Conservation (phyloP, 2,797 vertebrate species). For the Antrozous pallidus region DNA sequence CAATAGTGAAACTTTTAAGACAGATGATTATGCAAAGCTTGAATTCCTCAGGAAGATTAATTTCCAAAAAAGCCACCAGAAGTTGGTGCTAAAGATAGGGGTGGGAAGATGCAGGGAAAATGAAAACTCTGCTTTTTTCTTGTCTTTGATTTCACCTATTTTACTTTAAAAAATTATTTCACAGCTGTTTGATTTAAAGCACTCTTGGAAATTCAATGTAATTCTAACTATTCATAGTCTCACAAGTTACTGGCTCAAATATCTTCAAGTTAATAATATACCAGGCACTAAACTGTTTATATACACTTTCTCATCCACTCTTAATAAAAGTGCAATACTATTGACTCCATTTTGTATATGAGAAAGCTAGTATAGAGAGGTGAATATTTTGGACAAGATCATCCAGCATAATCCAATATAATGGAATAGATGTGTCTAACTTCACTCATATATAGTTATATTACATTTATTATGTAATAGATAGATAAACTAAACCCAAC, state of each 20-base stretch:
- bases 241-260: not conserved
- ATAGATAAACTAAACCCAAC: not conserved
- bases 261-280: not conserved
- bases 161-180: not conserved
- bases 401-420: not conserved
- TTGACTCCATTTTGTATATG: not conserved
- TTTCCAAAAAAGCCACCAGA: not conserved
- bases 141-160: not conserved
- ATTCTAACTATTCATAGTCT: not conserved
- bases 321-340: not conserved
- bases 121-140: not conserved
- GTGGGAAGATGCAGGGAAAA: not conserved
- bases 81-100: not conserved
- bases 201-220: not conserved
- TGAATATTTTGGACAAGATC: not conserved
- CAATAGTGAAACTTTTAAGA: not conserved
- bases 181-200: not conserved
- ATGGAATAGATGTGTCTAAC: not conserved
- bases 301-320: not conserved
- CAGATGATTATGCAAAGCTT: not conserved
- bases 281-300: not conserved
- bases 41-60: not conserved
- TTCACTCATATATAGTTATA: not conserved
- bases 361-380: not conserved
- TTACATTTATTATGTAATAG: not conserved